Conservation (phyloP, 53 echinoderm and acorn worm species). For the Glandiceps talaboti region DNA sequence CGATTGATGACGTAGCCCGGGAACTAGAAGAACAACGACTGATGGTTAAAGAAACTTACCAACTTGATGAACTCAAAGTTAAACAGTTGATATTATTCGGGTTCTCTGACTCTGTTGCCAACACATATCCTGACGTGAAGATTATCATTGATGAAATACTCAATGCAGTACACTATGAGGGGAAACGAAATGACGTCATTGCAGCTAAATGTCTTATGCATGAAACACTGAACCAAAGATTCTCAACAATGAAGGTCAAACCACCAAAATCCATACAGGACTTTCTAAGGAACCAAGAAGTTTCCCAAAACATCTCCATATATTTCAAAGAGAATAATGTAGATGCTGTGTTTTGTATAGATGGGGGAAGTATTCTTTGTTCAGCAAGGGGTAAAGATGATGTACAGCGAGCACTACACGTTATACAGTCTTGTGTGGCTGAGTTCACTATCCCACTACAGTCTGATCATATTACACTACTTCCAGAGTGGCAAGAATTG, state of each 20-base stretch:
- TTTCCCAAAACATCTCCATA: conserved; percentile 23
- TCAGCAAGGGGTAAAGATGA: conserved; percentile 5
- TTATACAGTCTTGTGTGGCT: conserved; percentile 7
- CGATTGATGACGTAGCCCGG: conserved; percentile 2
- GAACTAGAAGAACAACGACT: conserved; percentile 22
- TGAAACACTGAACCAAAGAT: background rate
- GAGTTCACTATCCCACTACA: conserved; percentile 9
- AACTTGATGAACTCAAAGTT: background rate
- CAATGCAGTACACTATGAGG: background rate
- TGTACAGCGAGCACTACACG: conserved; percentile 3
- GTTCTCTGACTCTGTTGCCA: conserved; percentile 11
- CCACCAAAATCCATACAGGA: background rate
- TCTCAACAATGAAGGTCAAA: background rate
- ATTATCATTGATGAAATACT: background rate
- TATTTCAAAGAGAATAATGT: conserved; percentile 6
- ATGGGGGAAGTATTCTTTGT: conserved; percentile 11
- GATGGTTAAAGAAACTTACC: conserved; percentile 2
- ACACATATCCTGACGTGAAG: conserved; percentile 10
- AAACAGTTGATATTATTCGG: conserved; percentile 20
- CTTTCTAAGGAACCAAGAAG: background rate
- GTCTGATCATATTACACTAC: background rate
- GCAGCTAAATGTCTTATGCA: background rate
- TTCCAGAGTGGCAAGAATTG: background rate
- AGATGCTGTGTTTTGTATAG: conserved; percentile 12
- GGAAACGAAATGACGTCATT: background rate